A percentile compares a stretch with the other conserved stretches of the same genome.
Conservation (phyloP, 2,113 vertebrate species). For the Sphyrna mokarran region DNA sequence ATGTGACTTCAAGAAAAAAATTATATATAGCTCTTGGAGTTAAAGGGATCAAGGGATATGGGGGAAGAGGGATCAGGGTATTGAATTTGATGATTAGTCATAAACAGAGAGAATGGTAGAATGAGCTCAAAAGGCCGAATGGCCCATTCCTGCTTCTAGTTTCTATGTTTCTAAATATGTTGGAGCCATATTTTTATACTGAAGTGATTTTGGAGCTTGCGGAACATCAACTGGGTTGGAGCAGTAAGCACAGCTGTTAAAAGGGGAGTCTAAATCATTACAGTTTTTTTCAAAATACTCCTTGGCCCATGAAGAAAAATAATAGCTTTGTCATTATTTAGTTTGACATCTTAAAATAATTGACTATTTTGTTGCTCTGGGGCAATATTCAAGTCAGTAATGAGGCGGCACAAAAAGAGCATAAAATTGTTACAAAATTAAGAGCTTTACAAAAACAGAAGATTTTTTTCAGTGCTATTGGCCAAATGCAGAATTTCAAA, state of each 20-base stretch:
- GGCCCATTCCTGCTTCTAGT: too few relatives aligned
- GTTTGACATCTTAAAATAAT: background rate
- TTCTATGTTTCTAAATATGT: background rate
- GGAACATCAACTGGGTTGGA: background rate
- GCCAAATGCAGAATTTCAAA: background rate
- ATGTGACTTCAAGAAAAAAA: too few relatives aligned
- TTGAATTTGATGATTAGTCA: too few relatives aligned
- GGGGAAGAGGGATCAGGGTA: too few relatives aligned
- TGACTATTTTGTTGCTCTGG: background rate
- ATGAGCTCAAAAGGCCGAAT: too few relatives aligned
- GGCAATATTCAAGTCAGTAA: background rate
- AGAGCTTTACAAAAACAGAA: background rate
- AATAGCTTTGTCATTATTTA: background rate
- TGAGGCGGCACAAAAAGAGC: background rate
- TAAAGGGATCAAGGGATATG: too few relatives aligned
- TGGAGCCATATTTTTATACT: background rate
- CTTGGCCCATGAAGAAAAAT: background rate
- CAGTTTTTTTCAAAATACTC: background rate
- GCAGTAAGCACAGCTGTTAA: background rate
- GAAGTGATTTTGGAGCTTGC: background rate
- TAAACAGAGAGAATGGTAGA: too few relatives aligned
- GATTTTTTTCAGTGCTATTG: background rate
- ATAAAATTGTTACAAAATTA: background rate
- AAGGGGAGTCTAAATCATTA: background rate
- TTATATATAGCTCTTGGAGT: too few relatives aligned